Base-by-base conservation (phyloP, 2,797 vertebrate genomes). In the Euphonia xanthogaster region DNA sequence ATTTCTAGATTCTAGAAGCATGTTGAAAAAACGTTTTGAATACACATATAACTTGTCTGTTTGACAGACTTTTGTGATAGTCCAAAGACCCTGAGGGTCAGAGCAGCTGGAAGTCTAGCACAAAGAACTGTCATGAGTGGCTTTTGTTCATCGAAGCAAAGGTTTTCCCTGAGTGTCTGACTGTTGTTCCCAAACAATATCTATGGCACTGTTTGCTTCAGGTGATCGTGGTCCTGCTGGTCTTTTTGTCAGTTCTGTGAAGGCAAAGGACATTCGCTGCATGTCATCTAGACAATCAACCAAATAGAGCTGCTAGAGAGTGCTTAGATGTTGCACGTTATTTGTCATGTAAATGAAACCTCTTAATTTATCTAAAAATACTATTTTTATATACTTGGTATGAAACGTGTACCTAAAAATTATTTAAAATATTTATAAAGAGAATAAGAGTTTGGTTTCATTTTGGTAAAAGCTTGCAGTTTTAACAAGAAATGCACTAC, bases 301-400 rank as follows among this genome's bases (percentile, higher is more conserved):
- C 96, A 97, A 96, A 97, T 96, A 98, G 97, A 98, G 93, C 95
- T 97, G 97, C 96, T 98, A 98, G 97, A 98, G 96, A 97, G 92
- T 96, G 96, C 95, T 97, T 98, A 98, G 97, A 96, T 95, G 93
- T 97, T 97, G 98, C 98, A 98, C 97, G 98, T 97, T 97, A 96
- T 97, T 98, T 97, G 98, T 98, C 97, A 98, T 98, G 98, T 98
- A 98, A 98, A 98, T 97, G 92, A 98, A 98, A 97, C 83, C 84
- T 97, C 97, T 97, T 98, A 98, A 98, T 98, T 98, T 98, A 98
- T 97, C 97, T 96, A 96, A 97, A 97, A 97, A 98, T 91, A 93
- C 97, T 98, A 98, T 98, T 98, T 98, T 98, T 98, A 97, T 98
- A 98, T 97, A 96, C 97, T 98, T 98, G 97, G 83, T 98, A 98